These are phyloP conservation scores for Lutraria rhynchaena DNA, from an alignment of 1,140 invertebrate species.

Conservation along the genomic window DNA sequence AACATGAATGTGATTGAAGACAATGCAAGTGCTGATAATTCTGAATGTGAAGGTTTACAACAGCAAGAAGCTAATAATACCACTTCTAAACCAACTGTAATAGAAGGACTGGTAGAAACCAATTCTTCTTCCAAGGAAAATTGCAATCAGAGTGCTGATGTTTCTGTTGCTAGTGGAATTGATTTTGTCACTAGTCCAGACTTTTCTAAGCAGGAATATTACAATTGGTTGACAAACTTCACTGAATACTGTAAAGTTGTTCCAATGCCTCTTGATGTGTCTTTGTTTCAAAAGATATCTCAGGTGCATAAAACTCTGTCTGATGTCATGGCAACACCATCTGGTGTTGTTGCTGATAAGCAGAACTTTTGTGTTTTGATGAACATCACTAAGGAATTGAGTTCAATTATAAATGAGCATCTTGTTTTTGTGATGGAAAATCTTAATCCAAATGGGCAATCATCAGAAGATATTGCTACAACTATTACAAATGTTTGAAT, in stretches of 20 bases:
- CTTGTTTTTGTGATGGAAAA: slow-evolving; percentile 74
- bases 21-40: not conserved
- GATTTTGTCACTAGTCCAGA: slow-evolving; percentile 76
- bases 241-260: slow-evolving; percentile 76
- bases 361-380: slow-evolving; percentile 79
- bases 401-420: slow-evolving; percentile 77
- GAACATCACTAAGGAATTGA: slow-evolving; percentile 78
- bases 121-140: not conserved
- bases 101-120: not conserved
- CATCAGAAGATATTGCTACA: too few species aligned
- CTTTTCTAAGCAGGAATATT: slow-evolving; percentile 79
- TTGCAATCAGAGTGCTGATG: not conserved
- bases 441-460: slow-evolving; percentile 54
- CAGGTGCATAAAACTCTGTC: slow-evolving; percentile 79
- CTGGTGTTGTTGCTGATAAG: slow-evolving; percentile 76
- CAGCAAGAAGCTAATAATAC: not conserved
- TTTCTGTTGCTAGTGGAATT: slow-evolving; percentile 5
- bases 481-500: too few species aligned
- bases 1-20: not conserved
- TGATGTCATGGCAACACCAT: slow-evolving; percentile 78
- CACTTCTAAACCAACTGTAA: not conserved
- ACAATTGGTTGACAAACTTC: slow-evolving; percentile 79
- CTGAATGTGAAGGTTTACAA: too few species aligned
- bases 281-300: slow-evolving; percentile 79
- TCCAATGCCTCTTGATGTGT: slow-evolving; percentile 76